Base-by-base conservation (phyloP, 1,140 invertebrate species). In the Pogonomyrmex californicus region DNA sequence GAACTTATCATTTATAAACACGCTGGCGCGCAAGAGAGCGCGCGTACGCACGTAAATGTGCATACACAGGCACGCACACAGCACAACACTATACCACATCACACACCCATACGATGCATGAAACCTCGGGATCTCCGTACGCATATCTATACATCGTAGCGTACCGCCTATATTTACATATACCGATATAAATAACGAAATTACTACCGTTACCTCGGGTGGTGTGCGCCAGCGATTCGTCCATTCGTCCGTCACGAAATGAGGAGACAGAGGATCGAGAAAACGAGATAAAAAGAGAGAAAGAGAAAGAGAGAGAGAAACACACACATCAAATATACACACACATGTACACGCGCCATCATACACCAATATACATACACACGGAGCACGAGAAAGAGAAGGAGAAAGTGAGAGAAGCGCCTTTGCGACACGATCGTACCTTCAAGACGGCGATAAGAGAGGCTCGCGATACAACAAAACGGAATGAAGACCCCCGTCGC, bases 141-240 rank as follows among this genome's bases (percentile, higher is more conserved):
- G 58, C 6, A 79, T 54, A 77, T 62, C 36, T 62, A 41, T 62
- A 49, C 51, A 33, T 62, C 77, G 47, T 4, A 60, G 51, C 30
- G 1, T 86, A 51, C 38, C 23, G 62, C 36, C 58, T 86, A 89
- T 90, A 93, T 89, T 91, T 92, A 89, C 90, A 91, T 86, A 87
- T 86, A 86, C 63, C 85, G 86, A 85, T 89, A 93, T 91, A 93
- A 92, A 93, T 93, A 92, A 92, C 87, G 66, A 90, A 92, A 87
- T 79, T 89, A 90, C 63, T 78, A 77, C 33, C 78, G 58, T 71
- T 73, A 62, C 41, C 33, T 75, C 79, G 54, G n/a, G 1, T 83
- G 41, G 79, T 54, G 79, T 54, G 56, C 68, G 78, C 63, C 54
- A 83, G 79, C 54, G 41, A 17, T 51, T n/a, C 58, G 73, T 51